Percentiles rank a stretch among this genome's conserved stretches.
These are phyloP conservation scores for Trematomus bernacchii DNA, from an alignment of 2,797 vertebrate species.

Conservation along the genomic window DNA sequence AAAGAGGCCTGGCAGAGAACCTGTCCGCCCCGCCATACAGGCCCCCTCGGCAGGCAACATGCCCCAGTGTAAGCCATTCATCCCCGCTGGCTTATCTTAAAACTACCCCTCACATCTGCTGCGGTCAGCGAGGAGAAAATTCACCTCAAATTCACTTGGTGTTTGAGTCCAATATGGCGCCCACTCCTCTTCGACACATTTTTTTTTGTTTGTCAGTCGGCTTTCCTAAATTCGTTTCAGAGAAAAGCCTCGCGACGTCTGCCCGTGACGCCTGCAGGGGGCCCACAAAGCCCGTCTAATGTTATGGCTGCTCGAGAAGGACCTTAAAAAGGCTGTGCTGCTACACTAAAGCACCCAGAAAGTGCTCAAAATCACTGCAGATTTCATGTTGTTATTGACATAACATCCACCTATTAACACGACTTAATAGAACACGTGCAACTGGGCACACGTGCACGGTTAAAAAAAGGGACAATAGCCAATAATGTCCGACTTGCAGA, in stretches of 20 bases:
- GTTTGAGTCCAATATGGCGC: constrained; percentile 86
- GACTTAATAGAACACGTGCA: neutral
- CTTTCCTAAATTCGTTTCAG: constrained; percentile 82
- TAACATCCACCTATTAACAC: neutral
- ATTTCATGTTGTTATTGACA: neutral
- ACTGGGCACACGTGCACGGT: neutral
- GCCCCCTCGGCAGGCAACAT: constrained; percentile 38
- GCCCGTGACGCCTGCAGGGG: constrained; percentile 82
- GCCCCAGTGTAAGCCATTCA: constrained; percentile 48
- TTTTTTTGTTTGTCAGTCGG: constrained; percentile 79
- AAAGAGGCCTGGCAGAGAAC: neutral
- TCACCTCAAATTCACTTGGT: constrained; percentile 57
- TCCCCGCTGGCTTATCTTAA: constrained; percentile 24
- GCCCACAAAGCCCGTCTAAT: constrained; percentile 69
- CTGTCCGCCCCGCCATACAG: constrained; percentile 17
- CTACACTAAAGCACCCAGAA: constrained; percentile 45
- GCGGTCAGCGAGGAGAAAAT: constrained; percentile 26
- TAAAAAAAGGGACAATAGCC: constrained; percentile 36
- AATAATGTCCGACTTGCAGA: constrained; percentile 31
- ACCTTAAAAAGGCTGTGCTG: constrained; percentile 40
- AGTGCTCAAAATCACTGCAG: constrained; percentile 45
- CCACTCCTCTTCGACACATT: constrained; percentile 82
- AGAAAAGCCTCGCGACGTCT: constrained; percentile 55
- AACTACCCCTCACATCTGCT: constrained; percentile 35
- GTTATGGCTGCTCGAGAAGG: constrained; percentile 44